Evolutionary conservation across 2,797 vertebrate species (phyloP), one percentile per base, ranked within the genome.

Genomic region (Pelodytes ibericus): DNA sequence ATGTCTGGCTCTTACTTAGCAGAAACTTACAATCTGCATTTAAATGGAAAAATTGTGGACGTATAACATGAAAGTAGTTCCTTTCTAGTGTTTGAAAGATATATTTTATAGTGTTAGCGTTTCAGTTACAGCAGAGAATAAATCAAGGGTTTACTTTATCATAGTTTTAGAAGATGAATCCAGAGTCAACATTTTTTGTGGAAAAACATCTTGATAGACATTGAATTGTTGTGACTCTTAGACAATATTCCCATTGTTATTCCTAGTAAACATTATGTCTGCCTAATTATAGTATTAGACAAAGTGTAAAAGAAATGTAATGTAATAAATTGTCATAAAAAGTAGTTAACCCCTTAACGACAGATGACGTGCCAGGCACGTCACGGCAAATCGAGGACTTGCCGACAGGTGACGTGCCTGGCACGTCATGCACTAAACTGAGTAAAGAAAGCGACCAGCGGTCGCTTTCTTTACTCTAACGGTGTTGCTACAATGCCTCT

Each of bases 11-110:
- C 65, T 30, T 80, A 71, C 36, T 85, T 85, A 86, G 64, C 59
- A 69, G 75, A 75, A 82, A 72, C 70, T 86, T 85, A 79, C 0
- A 77, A 72, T 84, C 71, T 87, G 74, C 74, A 86, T 87, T 87
- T 84, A 83, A 80, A 82, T 87, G 41, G 51, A 20, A 86, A 63
- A 67, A 2, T 75, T 30, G 56, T 81, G 80, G 82, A 86, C 81
- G 81, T 81, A 58, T 59, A 85, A 86, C 82, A 81, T 71, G 63
- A 81, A 83, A 83, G 79, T 44, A 18, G 30, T 39, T 85, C 77
- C 71, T 74, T 78, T 73, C 20, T 63, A 82, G 67, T 68, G 60
- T 80, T 84, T 83, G 64, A 72, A 84, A 70, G 47, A 82, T 81
- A 53, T 24, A 44, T 84, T 84, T 84, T 59, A 36, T 75, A 80